Base-by-base conservation (phyloP, 1,140 invertebrate species). In the Cylas formicarius region DNA sequence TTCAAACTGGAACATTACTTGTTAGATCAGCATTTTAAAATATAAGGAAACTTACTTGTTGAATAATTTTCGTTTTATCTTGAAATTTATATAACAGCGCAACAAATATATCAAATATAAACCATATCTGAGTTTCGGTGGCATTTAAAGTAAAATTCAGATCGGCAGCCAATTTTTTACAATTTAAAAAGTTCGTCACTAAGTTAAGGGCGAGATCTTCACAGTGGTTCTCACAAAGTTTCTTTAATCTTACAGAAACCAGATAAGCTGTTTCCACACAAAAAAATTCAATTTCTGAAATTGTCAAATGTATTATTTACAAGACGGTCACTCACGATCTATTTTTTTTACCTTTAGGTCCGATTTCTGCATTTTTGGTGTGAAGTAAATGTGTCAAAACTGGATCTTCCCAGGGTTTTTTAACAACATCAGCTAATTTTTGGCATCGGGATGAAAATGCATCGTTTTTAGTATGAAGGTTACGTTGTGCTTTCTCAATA, bases 51-150 rank as follows among this genome's bases (percentile, higher is more conserved):
- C 53, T 50, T 55, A 63, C 61, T 51, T 60, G 34, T 29, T 51
- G 45, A 18, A 62, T 31, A 36, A 64, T 56, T 40, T 56, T 55
- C 16, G 50, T 29, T 31, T 46, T 62, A 6, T 57, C 47, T 29
- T 58, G 53, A 36, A 54, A 56, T 35, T 60, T 59, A 43, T 55
- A 61, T 8, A 66, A 43, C 10, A 66, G 50, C 8, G 62, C 61
- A 11, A 66, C 51, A 38, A 63, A 61, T n/a, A 65, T 57, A 48
- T 66, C 64, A 28, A 66, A 61, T 44, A 62, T 57, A 41, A 63
- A 66, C 42, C 59, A 58, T 32, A 61, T 58, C 23, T 66, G 63
- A 31, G 56, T 57, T 39, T 62, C 57, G 2, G 61, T 63, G 11
- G 60, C 57, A 49, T 59, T 61, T 16, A 65, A 35, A 43, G 44